Conservation (phyloP, 2,797 vertebrate species). For the Arctocebus calabarensis region DNA sequence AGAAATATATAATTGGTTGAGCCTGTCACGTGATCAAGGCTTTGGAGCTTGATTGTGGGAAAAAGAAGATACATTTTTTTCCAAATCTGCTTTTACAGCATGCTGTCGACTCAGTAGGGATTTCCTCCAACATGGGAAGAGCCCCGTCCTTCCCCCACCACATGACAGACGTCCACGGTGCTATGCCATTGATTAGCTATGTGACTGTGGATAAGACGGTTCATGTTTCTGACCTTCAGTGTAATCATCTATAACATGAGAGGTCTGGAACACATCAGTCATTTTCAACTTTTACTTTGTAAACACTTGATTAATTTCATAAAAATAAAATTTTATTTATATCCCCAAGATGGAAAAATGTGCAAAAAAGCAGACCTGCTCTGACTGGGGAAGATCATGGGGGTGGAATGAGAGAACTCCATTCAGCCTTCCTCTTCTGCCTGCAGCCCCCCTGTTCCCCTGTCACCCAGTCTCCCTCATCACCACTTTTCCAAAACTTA, state of each 20-base stretch:
- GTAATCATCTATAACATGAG: not conserved
- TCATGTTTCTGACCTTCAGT: not conserved
- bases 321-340: constrained; percentile 15
- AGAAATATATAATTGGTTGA: not conserved
- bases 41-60: not conserved
- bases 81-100: not conserved
- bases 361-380: not conserved
- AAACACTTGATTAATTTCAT: not conserved
- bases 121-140: not conserved
- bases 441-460: no score
- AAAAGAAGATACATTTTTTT: not conserved
- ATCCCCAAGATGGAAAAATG: not conserved
- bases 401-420: not conserved
- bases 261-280: not conserved
- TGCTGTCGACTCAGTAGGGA: not conserved
- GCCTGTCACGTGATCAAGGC: not conserved
- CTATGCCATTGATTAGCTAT: not conserved
- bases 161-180: not conserved
- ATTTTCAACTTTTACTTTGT: constrained; percentile 49
- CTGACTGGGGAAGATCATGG: not conserved
- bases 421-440: fast-evolving
- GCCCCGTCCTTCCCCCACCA: no score
- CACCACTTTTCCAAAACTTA: not conserved
- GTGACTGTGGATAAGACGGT: not conserved
- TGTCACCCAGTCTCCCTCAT: no score